Base-by-base conservation (phyloP, 2,113 vertebrate genomes). In the Aegypius monachus region DNA sequence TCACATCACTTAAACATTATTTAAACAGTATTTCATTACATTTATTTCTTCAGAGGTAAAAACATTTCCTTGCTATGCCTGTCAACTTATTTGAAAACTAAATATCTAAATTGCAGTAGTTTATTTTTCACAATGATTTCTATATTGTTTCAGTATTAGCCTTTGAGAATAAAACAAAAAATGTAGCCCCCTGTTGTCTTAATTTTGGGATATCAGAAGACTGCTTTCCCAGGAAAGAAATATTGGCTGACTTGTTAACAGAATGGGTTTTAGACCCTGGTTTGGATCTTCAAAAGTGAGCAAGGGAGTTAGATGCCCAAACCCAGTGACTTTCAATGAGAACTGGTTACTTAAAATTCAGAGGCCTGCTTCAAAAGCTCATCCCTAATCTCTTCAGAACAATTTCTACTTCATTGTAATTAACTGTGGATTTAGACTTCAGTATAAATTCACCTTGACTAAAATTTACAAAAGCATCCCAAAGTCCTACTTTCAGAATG, bases 1-100 rank as follows among this genome's bases (percentile, higher is more conserved):
- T 87, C 95, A 94, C 96, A 96, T 96, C 96, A 94, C 96, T 96
- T 96, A 94, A 96, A 93, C 95, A 73, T 97, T 97, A 95, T 97
- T 96, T 96, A 87, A 94, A 97, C 94, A 97, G 96, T 84, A 82
- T 97, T 95, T 97, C 85, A 91, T 97, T 97, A 97, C 96, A 93
- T 89, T 94, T 96, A 97, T 95, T 95, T 95, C 93, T 97, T 96
- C 91, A 91, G 96, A 94, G 81, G 89, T 58, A 93, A 82, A 97
- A 96, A 94, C 78, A 95, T 96, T 97, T 94, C 88, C 95, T 91
- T 95, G 70, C 86, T 73, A 27, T 91, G 94, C 91, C 95, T 95
- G 95, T 96, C 96, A 95, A 93, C 58, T 96, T 62, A 75, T 95
- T 94, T 95, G 70, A 97, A 97, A 97, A 97, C 94, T 95, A 92